Conservation (phyloP, 1,140 invertebrate species). For the Chironomus striatipennis region DNA sequence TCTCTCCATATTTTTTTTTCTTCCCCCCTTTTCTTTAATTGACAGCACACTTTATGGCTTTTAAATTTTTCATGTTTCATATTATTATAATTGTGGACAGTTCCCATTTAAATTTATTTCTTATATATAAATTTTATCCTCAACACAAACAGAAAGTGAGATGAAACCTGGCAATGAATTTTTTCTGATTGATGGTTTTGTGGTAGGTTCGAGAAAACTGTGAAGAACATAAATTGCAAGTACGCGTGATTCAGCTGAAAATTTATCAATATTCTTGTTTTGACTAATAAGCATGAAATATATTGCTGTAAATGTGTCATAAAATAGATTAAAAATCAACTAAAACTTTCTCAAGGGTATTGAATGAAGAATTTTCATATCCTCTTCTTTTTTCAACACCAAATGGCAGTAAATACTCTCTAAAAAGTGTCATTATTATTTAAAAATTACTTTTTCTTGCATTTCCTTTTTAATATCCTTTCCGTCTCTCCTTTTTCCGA, state of each 20-base stretch:
- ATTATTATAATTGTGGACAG: conserved; percentile 14
- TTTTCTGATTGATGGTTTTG: too few species aligned
- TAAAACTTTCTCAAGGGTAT: background rate
- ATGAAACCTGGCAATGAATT: too few species aligned
- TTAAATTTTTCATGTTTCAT: background rate
- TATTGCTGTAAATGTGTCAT: too few species aligned
- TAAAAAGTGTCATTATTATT: conserved; percentile 23
- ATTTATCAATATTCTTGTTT: too few species aligned
- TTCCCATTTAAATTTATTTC: too few species aligned
- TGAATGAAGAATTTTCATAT: background rate
- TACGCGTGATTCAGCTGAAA: too few species aligned
- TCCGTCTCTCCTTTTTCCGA: background rate
- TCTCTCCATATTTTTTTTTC: background rate
- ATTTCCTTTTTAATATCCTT: conserved; percentile 24
- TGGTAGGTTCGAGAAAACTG: too few species aligned
- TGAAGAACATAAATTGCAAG: too few species aligned
- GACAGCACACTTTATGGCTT: conserved; percentile 11
- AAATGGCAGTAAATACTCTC: conserved; percentile 21
- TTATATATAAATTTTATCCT: too few species aligned
- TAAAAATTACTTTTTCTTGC: conserved; percentile 21
- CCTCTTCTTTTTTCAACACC: conserved; percentile 7
- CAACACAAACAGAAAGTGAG: too few species aligned
- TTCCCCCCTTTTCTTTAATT: background rate
- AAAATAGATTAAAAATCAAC: too few species aligned
- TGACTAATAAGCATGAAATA: too few species aligned